Base-by-base conservation (phyloP, 2,888 invertebrate species). In the Pyralis farinalis region DNA sequence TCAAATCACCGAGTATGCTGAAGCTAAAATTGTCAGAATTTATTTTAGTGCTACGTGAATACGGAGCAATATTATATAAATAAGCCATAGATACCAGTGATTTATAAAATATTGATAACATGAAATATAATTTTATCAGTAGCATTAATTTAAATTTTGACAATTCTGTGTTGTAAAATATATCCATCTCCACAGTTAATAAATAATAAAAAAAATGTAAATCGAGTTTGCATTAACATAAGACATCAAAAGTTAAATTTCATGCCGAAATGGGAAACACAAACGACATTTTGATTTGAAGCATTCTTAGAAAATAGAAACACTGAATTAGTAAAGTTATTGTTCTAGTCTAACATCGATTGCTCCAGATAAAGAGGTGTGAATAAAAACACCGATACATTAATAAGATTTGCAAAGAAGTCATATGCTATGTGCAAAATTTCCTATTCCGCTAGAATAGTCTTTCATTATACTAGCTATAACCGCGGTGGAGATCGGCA, bases 211-310 rank as follows among this genome's bases (percentile, higher is more conserved):
- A 6, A 12, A 22, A 25, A 32, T 38, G 32, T 38, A 32, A 31
- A n/a, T 31, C 30, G 28, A 39, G 11, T 33, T 39, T 6, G 39
- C 25, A 38, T 33, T 16, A 28, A 64, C 50, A 55, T 53, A 58
- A 55, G 44, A 70, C 54, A 68, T 60, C 49, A 39, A 54, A 51
- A 54, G 45, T 58, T 55, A 63, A 54, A 40, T 53, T 42, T 46
- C 73, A 72, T 72, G 72, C 71, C 59, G 42, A 43, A 49, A 61
- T 53, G 55, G 16, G 16, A 16, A 16, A 49, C 47, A 46, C 65
- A 64, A 49, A 62, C 44, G 58, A 10, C 10, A 8, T 31, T 31
- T 59, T 58, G 49, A 58, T 46, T 42, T 42, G 38, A 57, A 61
- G 60, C 60, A 53, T 56, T 55, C 47, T 41, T 34, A 22, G n/a